A percentile compares a stretch with the other conserved stretches of the same genome.
phyloP scores from a whole-genome alignment of 1,140 invertebrate species.

The Bathynomus jamesi region DNA sequence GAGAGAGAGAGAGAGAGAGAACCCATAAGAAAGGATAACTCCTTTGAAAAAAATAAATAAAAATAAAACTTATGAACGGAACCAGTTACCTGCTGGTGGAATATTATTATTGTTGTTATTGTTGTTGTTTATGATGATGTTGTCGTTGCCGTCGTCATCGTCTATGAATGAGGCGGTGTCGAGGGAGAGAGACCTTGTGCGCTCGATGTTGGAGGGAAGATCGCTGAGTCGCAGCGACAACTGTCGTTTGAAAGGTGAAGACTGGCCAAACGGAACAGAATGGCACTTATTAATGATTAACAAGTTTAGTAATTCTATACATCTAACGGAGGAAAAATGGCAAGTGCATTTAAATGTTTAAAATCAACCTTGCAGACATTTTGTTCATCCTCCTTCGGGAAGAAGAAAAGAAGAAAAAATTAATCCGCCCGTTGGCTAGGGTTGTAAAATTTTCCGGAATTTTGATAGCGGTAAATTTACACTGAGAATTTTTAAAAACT shows the following conservation, averaged over 20 bases:
- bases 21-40: not conserved
- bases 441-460: too few relatives aligned
- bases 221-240: slow-evolving; percentile 85
- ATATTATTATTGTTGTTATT: not conserved
- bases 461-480: too few relatives aligned
- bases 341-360: not conserved
- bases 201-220: slow-evolving; percentile 66
- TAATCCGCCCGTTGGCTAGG: too few relatives aligned
- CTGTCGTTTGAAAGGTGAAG: slow-evolving; percentile 90
- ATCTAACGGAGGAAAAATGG: not conserved
- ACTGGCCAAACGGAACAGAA: slow-evolving; percentile 16
- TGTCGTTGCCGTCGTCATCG: not conserved
- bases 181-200: not conserved
- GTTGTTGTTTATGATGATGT: slow-evolving; percentile 1
- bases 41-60: too few relatives aligned
- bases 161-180: slow-evolving; percentile 35
- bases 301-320: not conserved
- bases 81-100: not conserved
- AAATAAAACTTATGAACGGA: not conserved
- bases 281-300: not conserved
- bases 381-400: not conserved
- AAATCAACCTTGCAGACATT: not conserved
- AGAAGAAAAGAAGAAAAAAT: not conserved
- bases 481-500: too few relatives aligned
- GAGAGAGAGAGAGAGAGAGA: not conserved